phyloP scores from a whole-genome alignment of 2,888 invertebrate genomes.

The Cephus nigrinus region DNA sequence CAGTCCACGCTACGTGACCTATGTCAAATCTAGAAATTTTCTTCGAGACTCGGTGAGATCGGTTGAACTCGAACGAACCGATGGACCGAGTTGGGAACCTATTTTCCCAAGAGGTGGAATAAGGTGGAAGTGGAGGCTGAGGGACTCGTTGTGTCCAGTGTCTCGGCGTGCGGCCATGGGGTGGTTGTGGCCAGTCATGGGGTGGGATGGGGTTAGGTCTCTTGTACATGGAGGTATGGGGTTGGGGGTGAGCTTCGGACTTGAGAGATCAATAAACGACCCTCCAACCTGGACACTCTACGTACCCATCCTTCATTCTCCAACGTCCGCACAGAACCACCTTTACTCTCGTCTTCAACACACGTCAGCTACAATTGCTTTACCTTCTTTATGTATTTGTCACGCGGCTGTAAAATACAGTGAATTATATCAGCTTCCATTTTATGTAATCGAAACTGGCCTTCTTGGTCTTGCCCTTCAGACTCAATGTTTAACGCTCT shows the following conservation, averaged over 20 bases:
- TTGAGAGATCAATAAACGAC: conserved; percentile 68
- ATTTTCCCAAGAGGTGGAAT: conserved; percentile 56
- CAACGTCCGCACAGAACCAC: conserved; percentile 16
- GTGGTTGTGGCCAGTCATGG: conserved; percentile 63
- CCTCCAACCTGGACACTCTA: conserved; percentile 64
- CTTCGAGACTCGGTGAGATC: not conserved
- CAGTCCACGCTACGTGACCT: not conserved
- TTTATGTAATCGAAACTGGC: not conserved
- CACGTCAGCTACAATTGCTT: conserved; percentile 23
- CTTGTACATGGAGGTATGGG: conserved; percentile 46
- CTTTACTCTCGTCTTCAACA: conserved; percentile 18
- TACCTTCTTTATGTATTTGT: conserved; percentile 3
- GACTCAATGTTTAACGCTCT: not conserved
- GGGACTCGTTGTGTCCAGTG: conserved; percentile 62
- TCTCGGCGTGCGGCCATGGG: conserved; percentile 58
- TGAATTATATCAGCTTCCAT: not conserved
- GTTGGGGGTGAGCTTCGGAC: conserved; percentile 58
- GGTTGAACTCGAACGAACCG: not conserved
- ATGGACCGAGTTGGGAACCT: conserved; percentile 51
- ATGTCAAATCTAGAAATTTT: not conserved
- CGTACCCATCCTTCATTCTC: conserved; percentile 30
- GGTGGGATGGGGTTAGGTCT: conserved; percentile 54
- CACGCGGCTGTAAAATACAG: not conserved
- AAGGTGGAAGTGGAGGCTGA: conserved; percentile 50
- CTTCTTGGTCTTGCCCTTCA: not conserved